phyloP scores from a whole-genome alignment of 2,888 invertebrate genomes.

The Cistogaster globosa region DNA sequence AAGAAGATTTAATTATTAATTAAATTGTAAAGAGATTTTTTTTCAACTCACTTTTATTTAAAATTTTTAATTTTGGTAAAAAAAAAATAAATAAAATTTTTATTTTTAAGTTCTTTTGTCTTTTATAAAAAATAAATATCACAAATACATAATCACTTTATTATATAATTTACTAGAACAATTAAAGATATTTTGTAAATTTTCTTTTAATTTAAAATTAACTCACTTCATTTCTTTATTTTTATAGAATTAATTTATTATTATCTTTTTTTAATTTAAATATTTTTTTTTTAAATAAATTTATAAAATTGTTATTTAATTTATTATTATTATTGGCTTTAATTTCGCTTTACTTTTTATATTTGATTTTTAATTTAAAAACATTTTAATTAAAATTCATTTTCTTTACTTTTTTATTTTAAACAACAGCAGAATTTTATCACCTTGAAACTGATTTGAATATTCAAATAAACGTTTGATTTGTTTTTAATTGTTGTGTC shows the following conservation, averaged over 20 bases:
- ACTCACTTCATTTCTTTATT: no score
- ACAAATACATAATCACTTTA: conserved; percentile 42
- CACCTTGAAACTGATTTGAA: conserved; percentile 41
- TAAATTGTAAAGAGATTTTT: neutral
- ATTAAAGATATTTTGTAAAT: neutral
- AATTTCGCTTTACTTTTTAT: no score
- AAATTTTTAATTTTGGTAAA: neutral
- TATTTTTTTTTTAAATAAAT: no score
- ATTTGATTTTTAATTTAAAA: neutral
- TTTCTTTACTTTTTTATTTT: neutral
- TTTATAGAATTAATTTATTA: no score
- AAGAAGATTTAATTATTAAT: neutral
- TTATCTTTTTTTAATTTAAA: no score
- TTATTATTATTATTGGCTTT: no score
- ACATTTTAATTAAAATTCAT: neutral
- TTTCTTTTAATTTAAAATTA: neutral
- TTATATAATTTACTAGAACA: conserved; percentile 40
- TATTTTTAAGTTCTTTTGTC: conserved; percentile 17
- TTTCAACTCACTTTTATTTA: conserved; percentile 37
- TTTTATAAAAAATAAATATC: conserved; percentile 32
- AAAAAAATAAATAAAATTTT: neutral
- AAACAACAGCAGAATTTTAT: conserved; percentile 29
- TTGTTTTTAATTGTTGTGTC: neutral
- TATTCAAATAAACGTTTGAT: neutral
- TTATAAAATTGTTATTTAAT: no score